Conservation (phyloP, 2,113 vertebrate species). For the Sapajus apella region DNA sequence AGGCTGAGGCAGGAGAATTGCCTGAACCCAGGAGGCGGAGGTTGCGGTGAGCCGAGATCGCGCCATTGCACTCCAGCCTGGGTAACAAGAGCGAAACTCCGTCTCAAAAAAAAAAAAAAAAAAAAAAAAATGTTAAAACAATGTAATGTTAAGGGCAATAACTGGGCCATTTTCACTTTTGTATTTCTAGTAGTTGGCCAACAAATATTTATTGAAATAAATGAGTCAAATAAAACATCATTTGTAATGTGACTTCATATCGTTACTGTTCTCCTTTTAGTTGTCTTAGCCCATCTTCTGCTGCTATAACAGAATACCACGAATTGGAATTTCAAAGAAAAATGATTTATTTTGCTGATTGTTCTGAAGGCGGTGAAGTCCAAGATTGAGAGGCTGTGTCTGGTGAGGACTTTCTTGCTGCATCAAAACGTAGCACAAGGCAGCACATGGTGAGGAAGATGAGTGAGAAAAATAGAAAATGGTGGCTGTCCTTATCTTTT, state of each 20-base stretch:
- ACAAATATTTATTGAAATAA: not conserved
- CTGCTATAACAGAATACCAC: not conserved
- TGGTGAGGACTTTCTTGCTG: not conserved
- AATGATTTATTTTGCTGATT: not conserved
- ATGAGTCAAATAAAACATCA: not conserved
- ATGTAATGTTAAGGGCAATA: not conserved
- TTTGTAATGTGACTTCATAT: not conserved
- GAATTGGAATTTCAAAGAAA: not conserved
- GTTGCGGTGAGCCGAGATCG: too few relatives aligned
- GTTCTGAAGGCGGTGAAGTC: not conserved
- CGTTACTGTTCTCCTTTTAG: not conserved
- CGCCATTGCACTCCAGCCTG: too few relatives aligned
- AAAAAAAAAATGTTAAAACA: not conserved
- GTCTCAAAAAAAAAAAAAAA: too few relatives aligned
- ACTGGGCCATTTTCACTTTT: not conserved
- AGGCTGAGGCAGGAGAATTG: too few relatives aligned
- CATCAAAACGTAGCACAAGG: not conserved
- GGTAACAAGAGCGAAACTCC: too few relatives aligned
- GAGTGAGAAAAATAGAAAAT: not conserved
- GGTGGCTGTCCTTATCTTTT: not conserved
- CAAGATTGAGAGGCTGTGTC: not conserved
- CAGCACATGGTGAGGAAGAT: not conserved
- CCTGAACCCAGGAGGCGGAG: too few relatives aligned
- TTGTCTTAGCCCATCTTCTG: not conserved
- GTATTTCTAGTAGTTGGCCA: not conserved